Evolutionary conservation across 2,888 invertebrate species (phyloP), one percentile per base, ranked within the genome.

Genomic region (Scrobipalpa costella): DNA sequence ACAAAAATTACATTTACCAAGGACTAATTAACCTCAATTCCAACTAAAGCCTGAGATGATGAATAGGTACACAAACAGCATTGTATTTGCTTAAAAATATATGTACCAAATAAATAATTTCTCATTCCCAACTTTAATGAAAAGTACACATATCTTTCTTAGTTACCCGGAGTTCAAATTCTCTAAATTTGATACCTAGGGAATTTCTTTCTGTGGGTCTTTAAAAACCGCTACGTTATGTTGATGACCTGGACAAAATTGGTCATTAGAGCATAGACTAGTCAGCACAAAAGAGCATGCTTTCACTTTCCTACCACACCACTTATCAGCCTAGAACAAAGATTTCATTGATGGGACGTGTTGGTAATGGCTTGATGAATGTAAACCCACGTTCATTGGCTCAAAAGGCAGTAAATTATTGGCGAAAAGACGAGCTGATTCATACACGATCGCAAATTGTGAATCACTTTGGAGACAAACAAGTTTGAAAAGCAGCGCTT

Each of bases 341-440:
- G 8, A 55, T 15, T 36, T 36, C 36, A 57, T 36, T 57, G 36
- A 19, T 17, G n/a, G 19, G 38, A 19, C 13, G 15, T 21, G 6
- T 19, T 7, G 57, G 17, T n/a, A n/a, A 21, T 15, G 60, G 5
- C 34, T 13, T 81, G 83, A 69, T 67, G 63, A 27, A 62, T 62
- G 36, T 36, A 50, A 60, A 60, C 63, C 58, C 38, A 60, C 49
- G 38, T 47, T 38, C 19, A 38, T 27, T 60, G 27, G 34, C 60
- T 47, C 49, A 17, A 33, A 34, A 60, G 60, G 60, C 47, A 59
- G 44, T 27, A 17, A 55, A 62, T 40, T 55, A 34, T 40, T 52
- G 21, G 40, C 15, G 40, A 68, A 67, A 64, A 65, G 64, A 60
- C 33, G 47, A 50, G 64, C 40, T 65, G 67, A 66, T 59, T 67